A percentile compares a stretch with the other conserved stretches of the same genome.
Conservation (phyloP, 2,113 vertebrate species). For the Argyrosomus japonicus region DNA sequence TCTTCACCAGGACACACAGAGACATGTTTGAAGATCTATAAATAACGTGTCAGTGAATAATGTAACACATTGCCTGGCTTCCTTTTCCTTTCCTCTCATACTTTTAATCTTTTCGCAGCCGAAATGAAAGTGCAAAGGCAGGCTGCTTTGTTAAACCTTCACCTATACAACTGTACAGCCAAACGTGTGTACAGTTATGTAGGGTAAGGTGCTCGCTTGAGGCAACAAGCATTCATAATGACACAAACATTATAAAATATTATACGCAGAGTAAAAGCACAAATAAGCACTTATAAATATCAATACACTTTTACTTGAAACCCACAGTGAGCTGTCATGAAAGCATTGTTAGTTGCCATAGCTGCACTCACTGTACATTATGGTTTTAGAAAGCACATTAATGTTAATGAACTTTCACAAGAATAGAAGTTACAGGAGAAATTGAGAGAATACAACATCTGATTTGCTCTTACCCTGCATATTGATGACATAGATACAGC, state of each 20-base stretch:
- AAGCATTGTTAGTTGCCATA: background rate
- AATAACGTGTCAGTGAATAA: background rate
- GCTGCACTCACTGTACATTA: background rate
- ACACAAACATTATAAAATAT: too few relatives aligned
- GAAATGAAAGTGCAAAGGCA: background rate
- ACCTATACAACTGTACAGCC: background rate
- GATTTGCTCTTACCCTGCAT: constrained; percentile 63
- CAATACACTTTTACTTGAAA: background rate
- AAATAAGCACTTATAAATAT: background rate
- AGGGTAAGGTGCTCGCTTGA: too few relatives aligned
- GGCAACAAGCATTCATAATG: background rate
- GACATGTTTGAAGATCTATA: background rate
- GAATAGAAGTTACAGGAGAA: too few relatives aligned
- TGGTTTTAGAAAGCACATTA: background rate
- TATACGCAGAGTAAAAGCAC: too few relatives aligned
- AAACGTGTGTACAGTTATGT: background rate
- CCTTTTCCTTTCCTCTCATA: background rate
- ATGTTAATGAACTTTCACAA: too few relatives aligned
- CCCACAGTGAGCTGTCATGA: background rate
- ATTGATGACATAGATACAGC: constrained; percentile 71
- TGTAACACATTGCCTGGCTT: too few relatives aligned
- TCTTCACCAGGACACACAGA: background rate
- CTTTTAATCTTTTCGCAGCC: background rate
- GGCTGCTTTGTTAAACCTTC: background rate
- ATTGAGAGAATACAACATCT: background rate